Evolutionary conservation across 2,888 invertebrate species (phyloP).

Genomic region (Sicus ferrugineus): DNA sequence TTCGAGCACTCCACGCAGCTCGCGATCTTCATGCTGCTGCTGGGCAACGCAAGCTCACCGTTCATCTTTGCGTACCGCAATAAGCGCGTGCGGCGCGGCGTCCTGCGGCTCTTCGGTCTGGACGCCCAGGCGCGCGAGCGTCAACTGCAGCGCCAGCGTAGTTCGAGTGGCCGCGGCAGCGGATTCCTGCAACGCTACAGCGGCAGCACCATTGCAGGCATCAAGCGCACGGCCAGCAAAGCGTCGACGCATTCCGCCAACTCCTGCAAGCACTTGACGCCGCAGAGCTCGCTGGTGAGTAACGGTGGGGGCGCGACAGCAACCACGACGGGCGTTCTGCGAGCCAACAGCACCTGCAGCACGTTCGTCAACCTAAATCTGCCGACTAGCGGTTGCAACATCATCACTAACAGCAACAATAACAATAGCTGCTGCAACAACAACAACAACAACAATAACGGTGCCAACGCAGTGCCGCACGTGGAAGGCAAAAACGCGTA

Average conservation of each 20-base stretch:
- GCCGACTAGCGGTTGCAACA: no score
- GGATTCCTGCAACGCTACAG: constrained; percentile 39
- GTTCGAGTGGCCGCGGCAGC: constrained; percentile 55
- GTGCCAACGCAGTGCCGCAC: constrained; percentile 12
- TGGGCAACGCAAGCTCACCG: constrained; percentile 63
- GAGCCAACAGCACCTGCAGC: constrained; percentile 58
- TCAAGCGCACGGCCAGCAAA: constrained; percentile 62
- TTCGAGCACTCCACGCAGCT: constrained; percentile 60
- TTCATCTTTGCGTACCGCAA: constrained; percentile 65
- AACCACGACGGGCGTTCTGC: constrained; percentile 42
- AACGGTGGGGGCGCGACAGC: constrained; percentile 38
- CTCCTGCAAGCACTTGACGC: constrained; percentile 61
- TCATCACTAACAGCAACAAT: no score
- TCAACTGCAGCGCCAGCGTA: constrained; percentile 54
- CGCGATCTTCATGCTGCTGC: constrained; percentile 62
- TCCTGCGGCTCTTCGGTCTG: constrained; percentile 60
- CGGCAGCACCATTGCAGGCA: constrained; percentile 49
- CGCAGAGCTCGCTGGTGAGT: constrained; percentile 54
- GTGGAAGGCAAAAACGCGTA: constrained; percentile 17
- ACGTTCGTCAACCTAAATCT: constrained; percentile 58
- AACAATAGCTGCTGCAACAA: constrained; percentile 35
- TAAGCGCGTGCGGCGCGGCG: constrained; percentile 64
- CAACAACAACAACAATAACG: constrained; percentile 28
- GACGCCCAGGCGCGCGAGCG: constrained; percentile 53
- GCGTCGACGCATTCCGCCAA: constrained; percentile 62